A percentile compares a stretch with the other conserved stretches of the same genome.
These are phyloP conservation scores for Lathamus discolor DNA, from an alignment of 2,113 vertebrate genomes.

Conservation along the genomic window DNA sequence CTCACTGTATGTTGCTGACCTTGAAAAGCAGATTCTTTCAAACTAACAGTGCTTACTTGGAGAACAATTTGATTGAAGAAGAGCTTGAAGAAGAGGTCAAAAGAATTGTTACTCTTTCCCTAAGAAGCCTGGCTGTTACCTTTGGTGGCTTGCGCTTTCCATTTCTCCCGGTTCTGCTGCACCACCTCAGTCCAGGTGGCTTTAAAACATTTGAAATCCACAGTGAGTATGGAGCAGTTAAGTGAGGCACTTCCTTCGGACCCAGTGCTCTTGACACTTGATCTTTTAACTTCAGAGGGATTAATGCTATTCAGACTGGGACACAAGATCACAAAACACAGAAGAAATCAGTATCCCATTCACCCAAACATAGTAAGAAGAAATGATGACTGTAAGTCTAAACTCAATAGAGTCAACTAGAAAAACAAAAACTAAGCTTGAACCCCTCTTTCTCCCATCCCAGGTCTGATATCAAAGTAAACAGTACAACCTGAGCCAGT, in stretches of 20 bases:
- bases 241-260: conserved; percentile 87
- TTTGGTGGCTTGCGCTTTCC: conserved; percentile 92
- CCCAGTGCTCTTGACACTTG: conserved; percentile 84
- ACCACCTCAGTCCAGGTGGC: conserved; percentile 92
- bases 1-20: neutral
- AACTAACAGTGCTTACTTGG: neutral
- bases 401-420: neutral
- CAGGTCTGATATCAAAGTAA: neutral
- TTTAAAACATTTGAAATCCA: conserved; percentile 94
- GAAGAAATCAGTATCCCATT: neutral
- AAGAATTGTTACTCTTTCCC: neutral
- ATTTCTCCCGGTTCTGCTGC: conserved; percentile 90
- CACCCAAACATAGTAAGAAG: neutral
- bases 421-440: neutral
- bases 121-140: conserved; percentile 73
- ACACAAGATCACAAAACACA: neutral
- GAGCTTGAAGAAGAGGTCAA: neutral
- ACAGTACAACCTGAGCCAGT: neutral
- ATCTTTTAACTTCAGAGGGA: conserved; percentile 84
- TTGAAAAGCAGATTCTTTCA: neutral
- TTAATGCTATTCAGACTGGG: conserved; percentile 88
- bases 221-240: conserved; percentile 86
- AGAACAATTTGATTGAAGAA: neutral
- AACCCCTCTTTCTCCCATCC: neutral
- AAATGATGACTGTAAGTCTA: neutral